Conservation (phyloP, 2,113 vertebrate genomes). For the Psittacus erithacus region DNA sequence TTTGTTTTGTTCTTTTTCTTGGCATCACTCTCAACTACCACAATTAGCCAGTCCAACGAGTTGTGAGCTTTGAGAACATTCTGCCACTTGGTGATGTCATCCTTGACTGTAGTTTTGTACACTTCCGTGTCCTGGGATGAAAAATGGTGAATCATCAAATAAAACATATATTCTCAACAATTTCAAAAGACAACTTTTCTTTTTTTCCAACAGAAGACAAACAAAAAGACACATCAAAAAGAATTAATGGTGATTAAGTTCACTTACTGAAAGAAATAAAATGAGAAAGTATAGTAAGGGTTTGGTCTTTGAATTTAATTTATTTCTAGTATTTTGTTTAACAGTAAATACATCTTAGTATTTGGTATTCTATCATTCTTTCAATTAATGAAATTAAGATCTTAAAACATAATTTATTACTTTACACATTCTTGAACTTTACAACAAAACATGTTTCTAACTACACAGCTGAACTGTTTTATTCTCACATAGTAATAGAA, state of each 20-base stretch:
- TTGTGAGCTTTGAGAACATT: conserved; percentile 84
- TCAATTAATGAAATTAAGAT: background rate
- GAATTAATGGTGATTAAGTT: background rate
- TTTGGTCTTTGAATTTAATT: background rate
- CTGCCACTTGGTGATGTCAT: conserved; percentile 97
- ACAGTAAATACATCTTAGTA: background rate
- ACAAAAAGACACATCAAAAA: background rate
- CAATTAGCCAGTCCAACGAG: conserved; percentile 94
- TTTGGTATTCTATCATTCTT: background rate
- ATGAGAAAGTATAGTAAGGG: background rate
- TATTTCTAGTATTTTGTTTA: background rate
- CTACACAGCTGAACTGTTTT: background rate
- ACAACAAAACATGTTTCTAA: background rate
- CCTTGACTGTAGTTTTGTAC: conserved; percentile 93
- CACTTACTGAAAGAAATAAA: background rate
- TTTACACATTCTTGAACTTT: background rate
- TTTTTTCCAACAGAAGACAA: background rate
- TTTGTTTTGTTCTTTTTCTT: conserved; percentile 99
- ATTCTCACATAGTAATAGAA: background rate
- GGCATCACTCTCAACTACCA: conserved; percentile 92
- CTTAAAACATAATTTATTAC: background rate
- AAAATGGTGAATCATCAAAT: conserved; percentile 36
- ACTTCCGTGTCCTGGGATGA: conserved; percentile 88
- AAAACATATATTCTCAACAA: background rate
- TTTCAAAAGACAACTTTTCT: background rate